These are phyloP conservation scores for Anniella stebbinsi DNA, from an alignment of 2,797 vertebrate genomes.

Conservation along the genomic window DNA sequence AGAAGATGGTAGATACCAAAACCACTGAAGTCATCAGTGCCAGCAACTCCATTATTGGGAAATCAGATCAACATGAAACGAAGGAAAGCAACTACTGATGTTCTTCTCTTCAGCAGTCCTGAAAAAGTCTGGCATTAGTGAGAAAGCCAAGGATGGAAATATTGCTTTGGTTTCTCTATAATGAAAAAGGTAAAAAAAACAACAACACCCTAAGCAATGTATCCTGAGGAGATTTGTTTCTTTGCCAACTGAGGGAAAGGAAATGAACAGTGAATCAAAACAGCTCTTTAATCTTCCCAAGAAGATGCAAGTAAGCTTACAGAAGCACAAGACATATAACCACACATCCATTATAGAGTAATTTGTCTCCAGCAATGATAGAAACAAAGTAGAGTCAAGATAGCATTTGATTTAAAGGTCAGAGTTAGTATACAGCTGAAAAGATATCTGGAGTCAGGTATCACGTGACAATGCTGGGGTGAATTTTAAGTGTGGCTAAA, in stretches of 20 bases:
- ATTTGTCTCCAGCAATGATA: slow-evolving; percentile 21
- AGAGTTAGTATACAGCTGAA: not conserved
- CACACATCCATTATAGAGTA: slow-evolving; percentile 2
- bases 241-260: not conserved
- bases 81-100: rapidly evolving
- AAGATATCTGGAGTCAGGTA: not conserved
- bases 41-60: not conserved
- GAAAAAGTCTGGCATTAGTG: not conserved
- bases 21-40: not conserved
- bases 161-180: not conserved
- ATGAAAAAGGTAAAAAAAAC: not conserved
- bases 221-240: not conserved
- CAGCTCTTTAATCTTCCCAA: slow-evolving; percentile 6
- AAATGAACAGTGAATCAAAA: slow-evolving; percentile 4
- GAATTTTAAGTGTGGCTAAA: slow-evolving; percentile 5
- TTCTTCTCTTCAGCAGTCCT: rapidly evolving
- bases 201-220: not conserved
- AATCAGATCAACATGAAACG: not conserved
- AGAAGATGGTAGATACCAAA: not conserved
- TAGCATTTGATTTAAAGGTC: slow-evolving; percentile 30
- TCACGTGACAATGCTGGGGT: not conserved
- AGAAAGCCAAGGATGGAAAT: not conserved
- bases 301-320: slow-evolving; percentile 21
- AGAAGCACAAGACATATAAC: slow-evolving; percentile 25
- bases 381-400: slow-evolving; percentile 29